Evolutionary conservation across 2,797 vertebrate genomes (phyloP).

Genomic region (Paratrypauchen microcephalus): DNA sequence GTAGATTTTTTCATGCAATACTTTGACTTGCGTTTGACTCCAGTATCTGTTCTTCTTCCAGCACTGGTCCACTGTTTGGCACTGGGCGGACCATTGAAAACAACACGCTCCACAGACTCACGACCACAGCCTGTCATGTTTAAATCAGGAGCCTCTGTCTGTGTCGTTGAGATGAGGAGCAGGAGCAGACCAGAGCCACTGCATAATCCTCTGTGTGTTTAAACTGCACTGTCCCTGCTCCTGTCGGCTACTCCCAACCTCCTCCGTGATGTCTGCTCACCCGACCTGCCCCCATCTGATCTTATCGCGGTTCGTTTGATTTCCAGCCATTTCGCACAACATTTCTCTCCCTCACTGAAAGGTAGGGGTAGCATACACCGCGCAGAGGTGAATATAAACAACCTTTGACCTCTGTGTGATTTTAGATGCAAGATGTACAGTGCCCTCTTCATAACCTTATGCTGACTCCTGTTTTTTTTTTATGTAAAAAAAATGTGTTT

Average conservation of each 20-base stretch:
- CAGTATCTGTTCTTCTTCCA: too few species aligned
- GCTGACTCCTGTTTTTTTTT: not conserved
- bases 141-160: constrained; percentile 70
- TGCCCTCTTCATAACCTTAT: constrained; percentile 17
- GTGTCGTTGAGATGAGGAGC: constrained; percentile 70
- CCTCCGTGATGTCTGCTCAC: constrained; percentile 42
- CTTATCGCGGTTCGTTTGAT: constrained; percentile 45
- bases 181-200: constrained; percentile 74
- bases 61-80: not conserved
- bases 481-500: not conserved
- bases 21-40: too few species aligned
- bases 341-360: constrained; percentile 25
- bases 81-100: constrained; percentile 47
- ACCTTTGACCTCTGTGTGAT: constrained; percentile 30
- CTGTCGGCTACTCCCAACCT: constrained; percentile 29
- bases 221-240: constrained; percentile 64
- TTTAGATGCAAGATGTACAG: constrained; percentile 40
- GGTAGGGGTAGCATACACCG: constrained; percentile 17
- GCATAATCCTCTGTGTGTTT: constrained; percentile 74
- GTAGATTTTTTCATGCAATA: too few species aligned
- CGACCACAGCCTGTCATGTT: constrained; percentile 56
- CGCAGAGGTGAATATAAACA: constrained; percentile 16
- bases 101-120: constrained; percentile 51
- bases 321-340: constrained; percentile 41
- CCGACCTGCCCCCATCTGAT: constrained; percentile 50